phyloP scores from a whole-genome alignment of 2,113 vertebrate species.

The Gopherus evgoodei region DNA sequence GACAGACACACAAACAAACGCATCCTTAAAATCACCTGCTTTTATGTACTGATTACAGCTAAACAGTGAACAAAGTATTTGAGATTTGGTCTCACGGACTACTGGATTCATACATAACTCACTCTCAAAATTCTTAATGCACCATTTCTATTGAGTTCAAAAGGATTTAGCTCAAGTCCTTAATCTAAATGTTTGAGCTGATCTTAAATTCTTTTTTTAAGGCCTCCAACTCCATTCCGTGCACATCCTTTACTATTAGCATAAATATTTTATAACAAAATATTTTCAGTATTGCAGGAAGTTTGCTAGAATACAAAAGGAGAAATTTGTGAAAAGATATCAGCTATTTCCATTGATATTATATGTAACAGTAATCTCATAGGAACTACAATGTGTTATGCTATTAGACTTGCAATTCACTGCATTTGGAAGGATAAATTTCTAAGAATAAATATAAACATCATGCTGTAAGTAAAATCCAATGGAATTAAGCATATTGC shows the following conservation, averaged over 20 bases:
- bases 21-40: constrained; percentile 30
- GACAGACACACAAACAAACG: neutral
- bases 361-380: constrained; percentile 44
- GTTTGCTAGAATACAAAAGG: constrained; percentile 46
- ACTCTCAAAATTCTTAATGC: constrained; percentile 20
- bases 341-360: neutral
- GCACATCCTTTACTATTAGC: constrained; percentile 34
- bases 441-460: constrained; percentile 38
- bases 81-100: constrained; percentile 29
- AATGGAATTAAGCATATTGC: constrained; percentile 74
- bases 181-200: constrained; percentile 43
- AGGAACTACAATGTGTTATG: constrained; percentile 6
- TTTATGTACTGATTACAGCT: constrained; percentile 32
- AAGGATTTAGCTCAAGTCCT: constrained; percentile 24
- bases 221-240: neutral
- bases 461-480: constrained; percentile 41
- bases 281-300: neutral
- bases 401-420: constrained; percentile 36
- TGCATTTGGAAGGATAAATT: constrained; percentile 65
- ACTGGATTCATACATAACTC: constrained; percentile 32
- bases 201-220: constrained; percentile 41
- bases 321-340: constrained; percentile 26
- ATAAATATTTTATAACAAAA: constrained; percentile 28
- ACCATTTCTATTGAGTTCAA: neutral
- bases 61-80: neutral